phyloP scores from a whole-genome alignment of 1,140 invertebrate species.

The Popillia japonica region DNA sequence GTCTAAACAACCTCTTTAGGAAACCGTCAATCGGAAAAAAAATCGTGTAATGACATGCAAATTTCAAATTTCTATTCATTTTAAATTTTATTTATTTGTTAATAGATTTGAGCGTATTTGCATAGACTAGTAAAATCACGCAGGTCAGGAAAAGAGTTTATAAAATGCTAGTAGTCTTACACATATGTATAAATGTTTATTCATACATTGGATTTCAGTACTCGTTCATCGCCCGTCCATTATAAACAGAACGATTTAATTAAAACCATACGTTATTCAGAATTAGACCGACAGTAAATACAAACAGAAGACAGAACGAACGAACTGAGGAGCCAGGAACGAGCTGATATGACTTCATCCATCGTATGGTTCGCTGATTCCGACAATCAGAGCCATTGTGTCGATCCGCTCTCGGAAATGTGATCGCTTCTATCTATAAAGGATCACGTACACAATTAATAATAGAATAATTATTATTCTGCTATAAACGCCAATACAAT shows the following conservation, averaged over 20 bases:
- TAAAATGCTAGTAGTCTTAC: no score
- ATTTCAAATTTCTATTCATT: no score
- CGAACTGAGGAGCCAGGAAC: constrained; percentile 26
- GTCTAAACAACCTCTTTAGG: no score
- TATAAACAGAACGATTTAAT: constrained; percentile 27
- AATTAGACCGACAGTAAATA: constrained; percentile 25
- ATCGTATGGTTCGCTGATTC: constrained; percentile 6
- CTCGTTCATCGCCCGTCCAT: constrained; percentile 19
- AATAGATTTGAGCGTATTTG: no score
- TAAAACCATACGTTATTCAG: constrained; percentile 22
- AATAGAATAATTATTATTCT: constrained; percentile 29
- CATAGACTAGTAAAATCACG: no score
- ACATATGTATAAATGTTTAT: no score
- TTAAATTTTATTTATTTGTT: no score
- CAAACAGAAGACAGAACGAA: constrained; percentile 26
- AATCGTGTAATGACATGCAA: no score
- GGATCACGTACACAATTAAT: constrained; percentile 28
- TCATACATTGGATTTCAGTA: constrained; percentile 16
- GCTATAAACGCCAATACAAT: constrained; percentile 8
- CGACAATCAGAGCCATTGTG: constrained; percentile 13
- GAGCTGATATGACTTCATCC: constrained; percentile 27
- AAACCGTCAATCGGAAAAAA: no score
- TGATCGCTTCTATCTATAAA: constrained; percentile 18
- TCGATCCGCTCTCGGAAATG: neutral
- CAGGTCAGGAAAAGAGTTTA: no score